These are phyloP conservation scores for Myrmecophaga tridactyla DNA, from an alignment of 2,113 vertebrate genomes.

Conservation along the genomic window DNA sequence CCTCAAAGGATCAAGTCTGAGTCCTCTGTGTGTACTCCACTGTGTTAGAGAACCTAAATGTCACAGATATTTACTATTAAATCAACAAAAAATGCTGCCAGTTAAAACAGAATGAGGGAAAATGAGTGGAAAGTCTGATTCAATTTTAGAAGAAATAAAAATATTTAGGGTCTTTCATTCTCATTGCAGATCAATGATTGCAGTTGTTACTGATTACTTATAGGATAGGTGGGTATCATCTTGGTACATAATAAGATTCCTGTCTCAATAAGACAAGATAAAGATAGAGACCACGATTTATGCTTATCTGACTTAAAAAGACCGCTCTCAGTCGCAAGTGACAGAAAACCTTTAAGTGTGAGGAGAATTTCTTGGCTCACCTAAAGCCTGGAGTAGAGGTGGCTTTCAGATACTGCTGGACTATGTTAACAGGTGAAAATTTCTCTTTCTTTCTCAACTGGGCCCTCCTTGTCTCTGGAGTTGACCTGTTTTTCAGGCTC, in stretches of 20 bases:
- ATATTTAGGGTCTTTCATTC: constrained; percentile 4
- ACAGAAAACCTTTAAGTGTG: background rate
- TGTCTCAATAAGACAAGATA: constrained; percentile 1
- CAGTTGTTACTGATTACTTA: background rate
- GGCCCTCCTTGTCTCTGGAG: background rate
- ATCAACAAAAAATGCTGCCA: constrained; percentile 53
- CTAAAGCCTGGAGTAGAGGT: background rate
- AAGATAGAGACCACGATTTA: background rate
- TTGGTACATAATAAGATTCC: constrained; percentile 7
- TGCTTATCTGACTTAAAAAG: background rate
- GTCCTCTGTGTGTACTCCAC: background rate
- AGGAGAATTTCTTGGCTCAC: background rate
- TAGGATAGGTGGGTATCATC: background rate
- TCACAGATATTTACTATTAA: constrained; percentile 61
- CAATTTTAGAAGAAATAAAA: constrained; percentile 4
- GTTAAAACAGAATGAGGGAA: background rate
- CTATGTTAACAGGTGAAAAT: background rate
- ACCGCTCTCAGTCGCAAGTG: background rate
- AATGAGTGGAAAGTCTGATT: background rate
- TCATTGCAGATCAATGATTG: background rate
- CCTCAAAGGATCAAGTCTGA: constrained; percentile 3
- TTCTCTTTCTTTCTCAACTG: background rate
- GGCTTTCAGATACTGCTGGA: background rate
- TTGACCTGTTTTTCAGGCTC: background rate
- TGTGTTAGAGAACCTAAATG: constrained; percentile 46